A percentile compares a stretch with the other conserved stretches of the same genome.
phyloP scores from a whole-genome alignment of 2,113 vertebrate genomes.

The Anhinga anhinga region DNA sequence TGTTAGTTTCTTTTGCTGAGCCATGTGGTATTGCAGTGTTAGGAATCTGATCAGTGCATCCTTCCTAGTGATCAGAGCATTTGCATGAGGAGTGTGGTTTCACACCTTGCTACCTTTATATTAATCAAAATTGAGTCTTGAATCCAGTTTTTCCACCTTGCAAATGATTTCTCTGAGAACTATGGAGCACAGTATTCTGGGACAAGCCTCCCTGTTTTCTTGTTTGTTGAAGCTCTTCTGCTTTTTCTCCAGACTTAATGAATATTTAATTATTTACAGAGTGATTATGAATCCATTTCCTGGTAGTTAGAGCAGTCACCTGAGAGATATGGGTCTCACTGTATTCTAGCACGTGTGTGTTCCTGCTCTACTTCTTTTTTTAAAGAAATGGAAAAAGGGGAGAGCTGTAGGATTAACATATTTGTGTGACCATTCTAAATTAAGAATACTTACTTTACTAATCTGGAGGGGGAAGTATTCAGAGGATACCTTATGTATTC shows the following conservation, averaged over 20 bases:
- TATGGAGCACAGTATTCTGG: neutral
- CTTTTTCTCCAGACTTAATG: neutral
- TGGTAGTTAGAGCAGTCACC: neutral
- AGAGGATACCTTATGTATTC: neutral
- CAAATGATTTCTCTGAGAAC: neutral
- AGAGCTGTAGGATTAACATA: neutral
- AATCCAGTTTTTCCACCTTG: neutral
- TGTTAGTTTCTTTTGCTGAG: neutral
- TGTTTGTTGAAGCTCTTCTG: neutral
- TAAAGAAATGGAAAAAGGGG: neutral
- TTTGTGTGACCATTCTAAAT: neutral
- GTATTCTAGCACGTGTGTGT: neutral
- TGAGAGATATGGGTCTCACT: neutral
- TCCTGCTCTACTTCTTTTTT: neutral
- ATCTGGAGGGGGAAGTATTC: neutral
- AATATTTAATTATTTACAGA: constrained; percentile 33
- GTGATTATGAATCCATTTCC: neutral
- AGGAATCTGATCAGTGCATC: neutral
- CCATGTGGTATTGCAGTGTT: fast-evolving
- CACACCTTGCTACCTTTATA: neutral
- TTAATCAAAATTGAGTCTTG: neutral
- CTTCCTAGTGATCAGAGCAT: neutral
- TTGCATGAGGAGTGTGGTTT: neutral
- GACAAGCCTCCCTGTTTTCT: neutral
- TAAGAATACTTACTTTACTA: neutral